Base-by-base conservation (phyloP, 2,888 invertebrate species). In the Nomada goodeniana region DNA sequence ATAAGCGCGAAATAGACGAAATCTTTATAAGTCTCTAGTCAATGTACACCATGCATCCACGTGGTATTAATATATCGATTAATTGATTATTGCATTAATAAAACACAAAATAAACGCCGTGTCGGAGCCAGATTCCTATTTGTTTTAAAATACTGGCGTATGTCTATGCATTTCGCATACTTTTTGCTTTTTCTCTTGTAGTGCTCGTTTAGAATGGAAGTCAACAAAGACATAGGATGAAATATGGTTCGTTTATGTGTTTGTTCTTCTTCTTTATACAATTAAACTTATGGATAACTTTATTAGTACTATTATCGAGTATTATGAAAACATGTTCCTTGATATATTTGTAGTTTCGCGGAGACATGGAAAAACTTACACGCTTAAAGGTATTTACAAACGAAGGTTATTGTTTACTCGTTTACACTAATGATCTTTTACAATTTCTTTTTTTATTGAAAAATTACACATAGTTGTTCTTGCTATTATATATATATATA, bases 1-100 rank as follows among this genome's bases (percentile, higher is more conserved):
- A 18, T 69, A 71, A 61, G 75, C 55, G 69, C 74, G 57, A 80
- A 70, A 67, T 75, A 82, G 76, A 57, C 42, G 57, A 57, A 72
- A 79, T 88, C 83, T 83, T 82, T 86, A 79, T 86, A 89, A 90
- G 83, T 88, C 88, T 92, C 92, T 92, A 92, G 92, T 92, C 92
- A 92, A 84, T 85, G 89, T 90, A 88, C 86, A 89, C 88, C 87
- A 80, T 86, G 86, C 88, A 89, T 85, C 74, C 85, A 86, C 89
- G 85, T 86, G 86, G 85, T 88, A 86, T 89, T 80, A 80, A 85
- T 82, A 83, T 76, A 50, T 76, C 64, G 72, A 80, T 75, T 73
- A 77, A 87, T 75, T 88, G 86, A 87, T 82, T 89, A 88, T 86
- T 86, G 89, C 76, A 89, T 86, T 78, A 89, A 90, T 86, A 69